These are phyloP conservation scores for Scolanthus callimorphus DNA, from an alignment of 92 coral and sea anemone species.

Conservation along the genomic window DNA sequence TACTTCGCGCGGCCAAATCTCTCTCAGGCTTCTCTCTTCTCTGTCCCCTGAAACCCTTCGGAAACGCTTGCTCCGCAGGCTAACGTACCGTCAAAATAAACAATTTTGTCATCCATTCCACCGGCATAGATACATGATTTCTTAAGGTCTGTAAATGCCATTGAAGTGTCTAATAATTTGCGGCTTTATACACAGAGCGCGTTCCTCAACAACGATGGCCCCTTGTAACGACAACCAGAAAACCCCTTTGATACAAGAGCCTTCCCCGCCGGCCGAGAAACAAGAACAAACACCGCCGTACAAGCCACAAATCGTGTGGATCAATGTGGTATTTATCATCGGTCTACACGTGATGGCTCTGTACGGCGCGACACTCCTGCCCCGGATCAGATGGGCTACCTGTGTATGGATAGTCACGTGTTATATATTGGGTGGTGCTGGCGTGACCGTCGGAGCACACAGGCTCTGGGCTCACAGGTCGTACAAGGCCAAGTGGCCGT, in stretches of 20 bases:
- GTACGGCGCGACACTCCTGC: constrained; percentile 28
- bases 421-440: constrained; percentile 8
- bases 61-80: too few species aligned
- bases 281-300: not conserved
- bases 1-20: too few species aligned
- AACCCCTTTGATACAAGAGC: not conserved
- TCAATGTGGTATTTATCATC: constrained; percentile 24
- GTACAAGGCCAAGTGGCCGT: constrained; percentile 33
- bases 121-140: too few species aligned
- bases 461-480: constrained; percentile 37
- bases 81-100: too few species aligned
- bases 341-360: constrained; percentile 27
- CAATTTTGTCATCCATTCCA: too few species aligned
- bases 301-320: constrained; percentile 26
- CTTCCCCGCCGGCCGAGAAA: not conserved
- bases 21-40: too few species aligned
- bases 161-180: too few species aligned
- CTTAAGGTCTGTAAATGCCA: too few species aligned
- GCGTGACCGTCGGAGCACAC: constrained; percentile 46
- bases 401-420: constrained; percentile 6
- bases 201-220: too few species aligned
- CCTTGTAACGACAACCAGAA: too few species aligned
- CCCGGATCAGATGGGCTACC: constrained; percentile 18
- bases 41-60: too few species aligned
- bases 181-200: too few species aligned